Percentiles rank a stretch among this genome's conserved stretches.
These are phyloP conservation scores for Scarus forsteni DNA, from an alignment of 2,797 vertebrate species.

Conservation along the genomic window DNA sequence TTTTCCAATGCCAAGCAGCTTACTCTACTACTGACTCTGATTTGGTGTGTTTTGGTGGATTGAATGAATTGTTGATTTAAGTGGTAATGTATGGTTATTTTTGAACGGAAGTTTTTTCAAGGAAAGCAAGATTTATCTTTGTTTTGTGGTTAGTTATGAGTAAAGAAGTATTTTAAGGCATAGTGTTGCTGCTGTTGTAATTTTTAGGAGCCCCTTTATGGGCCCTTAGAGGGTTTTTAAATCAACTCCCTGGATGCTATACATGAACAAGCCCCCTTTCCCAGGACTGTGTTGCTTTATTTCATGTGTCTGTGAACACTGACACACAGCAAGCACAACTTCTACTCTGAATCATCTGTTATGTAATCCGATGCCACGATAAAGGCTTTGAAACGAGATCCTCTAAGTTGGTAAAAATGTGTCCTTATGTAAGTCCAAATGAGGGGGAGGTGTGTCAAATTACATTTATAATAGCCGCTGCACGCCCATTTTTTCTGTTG, in stretches of 20 bases:
- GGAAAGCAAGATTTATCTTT: no score
- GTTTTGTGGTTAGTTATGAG: no score
- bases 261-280: slow-evolving; percentile 8
- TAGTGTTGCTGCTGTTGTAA: slow-evolving; percentile 18
- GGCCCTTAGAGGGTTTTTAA: not conserved
- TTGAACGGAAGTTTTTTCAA: no score
- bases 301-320: slow-evolving; percentile 34
- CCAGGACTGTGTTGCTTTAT: slow-evolving; percentile 29
- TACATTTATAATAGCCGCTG: slow-evolving; percentile 56
- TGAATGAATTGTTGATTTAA: no score
- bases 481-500: slow-evolving; percentile 26
- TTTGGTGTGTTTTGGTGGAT: no score
- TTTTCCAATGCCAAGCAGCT: no score
- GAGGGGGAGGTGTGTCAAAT: slow-evolving; percentile 63
- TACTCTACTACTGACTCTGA: no score
- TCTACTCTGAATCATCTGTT: slow-evolving; percentile 81
- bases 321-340: slow-evolving; percentile 63
- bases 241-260: not conserved
- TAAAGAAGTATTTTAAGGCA: no score
- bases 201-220: slow-evolving; percentile 3
- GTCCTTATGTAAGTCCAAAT: slow-evolving; percentile 68
- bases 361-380: slow-evolving; percentile 79
- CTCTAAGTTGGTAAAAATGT: slow-evolving; percentile 70
- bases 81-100: no score
- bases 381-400: slow-evolving; percentile 73